phyloP scores from a whole-genome alignment of 2,888 invertebrate species.

The Lithosia quadra region DNA sequence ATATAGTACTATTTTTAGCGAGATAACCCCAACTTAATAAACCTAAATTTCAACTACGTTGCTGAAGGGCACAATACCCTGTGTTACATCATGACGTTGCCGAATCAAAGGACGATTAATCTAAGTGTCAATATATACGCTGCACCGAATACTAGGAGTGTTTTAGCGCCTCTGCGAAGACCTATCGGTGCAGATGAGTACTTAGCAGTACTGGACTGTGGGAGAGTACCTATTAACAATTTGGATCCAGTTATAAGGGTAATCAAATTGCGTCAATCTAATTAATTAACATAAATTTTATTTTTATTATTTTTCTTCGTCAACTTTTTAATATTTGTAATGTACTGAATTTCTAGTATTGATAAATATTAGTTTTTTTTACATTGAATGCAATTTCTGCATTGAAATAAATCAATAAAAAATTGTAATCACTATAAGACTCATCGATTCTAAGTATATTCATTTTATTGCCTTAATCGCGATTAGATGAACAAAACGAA shows the following conservation, averaged over 20 bases:
- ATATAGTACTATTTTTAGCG: conserved; percentile 60
- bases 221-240: conserved; percentile 81
- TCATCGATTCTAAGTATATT: too few species aligned
- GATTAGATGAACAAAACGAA: too few species aligned
- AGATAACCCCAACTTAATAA: conserved; percentile 64
- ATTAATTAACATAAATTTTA: too few species aligned
- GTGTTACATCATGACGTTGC: conserved; percentile 75
- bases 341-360: too few species aligned
- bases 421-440: too few species aligned
- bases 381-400: too few species aligned
- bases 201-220: conserved; percentile 75
- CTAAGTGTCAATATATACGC: conserved; percentile 70
- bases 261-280: too few species aligned
- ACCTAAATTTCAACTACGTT: conserved; percentile 68
- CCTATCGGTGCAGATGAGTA: conserved; percentile 57
- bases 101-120: conserved; percentile 70
- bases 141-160: conserved; percentile 64
- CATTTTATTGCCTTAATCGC: too few species aligned
- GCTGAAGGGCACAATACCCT: conserved; percentile 68
- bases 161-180: conserved; percentile 72
- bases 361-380: too few species aligned
- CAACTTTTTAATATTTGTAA: too few species aligned
- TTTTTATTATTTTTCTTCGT: too few species aligned
- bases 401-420: too few species aligned
- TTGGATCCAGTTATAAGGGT: conserved; percentile 82